Conservation (phyloP, 2,113 vertebrate genomes). For the Vidua chalybeata region DNA sequence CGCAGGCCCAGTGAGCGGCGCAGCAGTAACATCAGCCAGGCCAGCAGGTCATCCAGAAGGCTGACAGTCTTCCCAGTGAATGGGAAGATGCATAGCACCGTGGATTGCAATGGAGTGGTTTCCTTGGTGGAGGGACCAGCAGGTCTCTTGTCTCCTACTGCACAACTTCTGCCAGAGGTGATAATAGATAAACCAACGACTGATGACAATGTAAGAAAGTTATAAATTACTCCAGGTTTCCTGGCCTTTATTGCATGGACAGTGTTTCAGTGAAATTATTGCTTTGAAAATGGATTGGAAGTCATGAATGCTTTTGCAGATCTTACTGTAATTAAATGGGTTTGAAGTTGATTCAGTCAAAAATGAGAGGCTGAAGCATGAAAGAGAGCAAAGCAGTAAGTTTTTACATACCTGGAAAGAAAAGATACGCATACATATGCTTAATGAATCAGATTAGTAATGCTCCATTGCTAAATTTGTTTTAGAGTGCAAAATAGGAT, state of each 20-base stretch:
- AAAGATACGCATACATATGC: not conserved
- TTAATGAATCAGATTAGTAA: not conserved
- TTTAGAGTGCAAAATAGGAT: not conserved
- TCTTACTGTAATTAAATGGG: not conserved
- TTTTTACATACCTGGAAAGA: not conserved
- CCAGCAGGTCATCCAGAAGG: slow-evolving; percentile 77
- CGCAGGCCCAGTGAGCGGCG: slow-evolving; percentile 74
- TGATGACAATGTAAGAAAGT: slow-evolving; percentile 87
- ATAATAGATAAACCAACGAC: slow-evolving; percentile 84
- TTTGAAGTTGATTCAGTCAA: not conserved
- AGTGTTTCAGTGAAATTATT: slow-evolving; percentile 17
- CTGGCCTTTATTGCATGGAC: not conserved
- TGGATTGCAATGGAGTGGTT: slow-evolving; percentile 93
- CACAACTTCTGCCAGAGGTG: slow-evolving; percentile 88
- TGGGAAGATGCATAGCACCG: slow-evolving; percentile 87
- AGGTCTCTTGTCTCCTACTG: slow-evolving; percentile 79
- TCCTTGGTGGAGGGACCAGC: slow-evolving; percentile 82
- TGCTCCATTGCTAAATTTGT: not conserved
- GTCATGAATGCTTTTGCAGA: slow-evolving; percentile 1
- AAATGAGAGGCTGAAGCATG: not conserved
- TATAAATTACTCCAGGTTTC: slow-evolving; percentile 64
- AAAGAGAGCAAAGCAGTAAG: not conserved
- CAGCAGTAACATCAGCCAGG: slow-evolving; percentile 84
- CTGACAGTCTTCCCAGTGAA: slow-evolving; percentile 67
- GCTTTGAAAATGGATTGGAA: slow-evolving; percentile 19